Base-by-base conservation (phyloP, 2,888 invertebrate species). In the Prenolepis imparis region DNA sequence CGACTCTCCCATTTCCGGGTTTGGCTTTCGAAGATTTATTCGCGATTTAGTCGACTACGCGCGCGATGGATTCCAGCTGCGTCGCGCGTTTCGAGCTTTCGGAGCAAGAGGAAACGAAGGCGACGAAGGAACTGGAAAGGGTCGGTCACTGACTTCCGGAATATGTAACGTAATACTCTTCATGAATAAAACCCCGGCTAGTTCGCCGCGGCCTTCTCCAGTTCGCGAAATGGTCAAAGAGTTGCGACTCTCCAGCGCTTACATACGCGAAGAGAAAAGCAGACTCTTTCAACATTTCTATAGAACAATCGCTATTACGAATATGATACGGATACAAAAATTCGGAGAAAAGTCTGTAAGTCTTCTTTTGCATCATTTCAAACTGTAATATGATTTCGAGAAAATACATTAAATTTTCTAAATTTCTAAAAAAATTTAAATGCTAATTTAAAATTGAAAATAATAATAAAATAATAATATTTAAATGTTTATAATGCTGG, bases 11-110 rank as follows among this genome's bases (percentile, higher is more conserved):
- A 80, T 80, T 59, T 28, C 28, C 28, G 78, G 44, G 36, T 80
- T 70, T 70, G 70, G 78, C 52, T 61, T 70, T 36, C 44, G 59
- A 44, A 18, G 70, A 80, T 80, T 80, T 70, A 80, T 80, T 87
- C 61, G 75, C 83, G 72, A 28, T 28, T 28, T 28, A 28, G 28
- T 77, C 83, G 55, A 36, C 8, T 18, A 68, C 59, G 39, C 32
- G 48, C 74, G 81, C 61, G 70, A 48, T 70, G 32, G 61, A 67
- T 57, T 72, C 39, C 55, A 3, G 73, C 63, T 77, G 80, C 87
- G 68, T 52, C 41, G 4, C 32, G 41, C 12, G 63, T 61, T 39
- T 3, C n/a, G 28, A 59, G 59, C 36, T 80, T 70, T 70, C 9
- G 8, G 12, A 18, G 24, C 44, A 61, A 70, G 44, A 59, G 24